Conservation (phyloP, 2,888 invertebrate genomes). For the Agrotis ipsilon region DNA sequence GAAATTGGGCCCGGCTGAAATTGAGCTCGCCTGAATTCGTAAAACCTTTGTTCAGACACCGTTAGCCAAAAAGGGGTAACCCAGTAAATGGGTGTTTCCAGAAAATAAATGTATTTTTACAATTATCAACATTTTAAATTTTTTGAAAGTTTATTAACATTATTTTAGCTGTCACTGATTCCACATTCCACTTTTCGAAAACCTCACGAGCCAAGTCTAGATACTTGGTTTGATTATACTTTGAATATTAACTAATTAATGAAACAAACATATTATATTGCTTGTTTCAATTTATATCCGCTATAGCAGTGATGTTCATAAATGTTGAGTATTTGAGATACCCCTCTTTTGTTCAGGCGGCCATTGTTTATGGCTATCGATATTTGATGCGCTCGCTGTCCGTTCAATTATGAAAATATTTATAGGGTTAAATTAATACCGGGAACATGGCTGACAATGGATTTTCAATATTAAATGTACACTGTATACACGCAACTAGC, state of each 20-base stretch:
- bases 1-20: conserved; percentile 32
- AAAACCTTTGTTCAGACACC: conserved; percentile 15
- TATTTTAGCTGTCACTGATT: too few species aligned
- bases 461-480: conserved; percentile 20
- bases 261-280: too few species aligned
- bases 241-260: too few species aligned
- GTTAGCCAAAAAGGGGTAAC: not conserved
- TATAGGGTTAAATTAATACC: conserved; percentile 4
- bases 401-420: conserved; percentile 45
- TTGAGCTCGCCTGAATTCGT: conserved; percentile 35
- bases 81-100: not conserved
- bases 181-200: too few species aligned
- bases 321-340: not conserved
- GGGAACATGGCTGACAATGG: not conserved
- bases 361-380: conserved; percentile 22
- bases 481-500: not conserved
- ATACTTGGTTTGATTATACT: too few species aligned
- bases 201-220: too few species aligned
- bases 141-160: too few species aligned
- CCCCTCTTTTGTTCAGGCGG: too few species aligned
- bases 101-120: too few species aligned
- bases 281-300: too few species aligned
- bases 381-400: conserved; percentile 28
- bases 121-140: too few species aligned
- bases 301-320: too few species aligned